Conservation (phyloP, 2,113 vertebrate genomes). For the Cololabis saira region DNA sequence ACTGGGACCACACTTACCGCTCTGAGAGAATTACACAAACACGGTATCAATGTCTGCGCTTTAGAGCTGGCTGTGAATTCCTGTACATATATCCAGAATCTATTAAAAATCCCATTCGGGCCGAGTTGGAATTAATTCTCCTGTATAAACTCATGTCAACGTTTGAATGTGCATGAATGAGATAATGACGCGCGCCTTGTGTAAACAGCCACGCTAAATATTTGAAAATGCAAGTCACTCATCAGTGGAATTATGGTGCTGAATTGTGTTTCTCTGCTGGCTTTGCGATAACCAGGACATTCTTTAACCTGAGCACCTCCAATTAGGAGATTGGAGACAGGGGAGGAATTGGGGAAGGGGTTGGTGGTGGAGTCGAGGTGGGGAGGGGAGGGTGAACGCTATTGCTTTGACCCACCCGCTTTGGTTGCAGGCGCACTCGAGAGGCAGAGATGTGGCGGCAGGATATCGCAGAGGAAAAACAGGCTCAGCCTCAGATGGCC, state of each 20-base stretch:
- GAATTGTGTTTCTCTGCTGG: conserved; percentile 74
- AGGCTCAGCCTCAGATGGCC: conserved; percentile 72
- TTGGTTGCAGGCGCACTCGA: conserved; percentile 68
- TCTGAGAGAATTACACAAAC: conserved; percentile 52
- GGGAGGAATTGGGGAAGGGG: not conserved
- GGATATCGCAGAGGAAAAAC: conserved; percentile 78
- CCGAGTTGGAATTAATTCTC: conserved; percentile 57
- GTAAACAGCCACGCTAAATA: conserved; percentile 65
- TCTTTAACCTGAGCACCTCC: conserved; percentile 81
- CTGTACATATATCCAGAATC: conserved; percentile 52
- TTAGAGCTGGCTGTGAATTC: conserved; percentile 44
- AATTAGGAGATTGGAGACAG: conserved; percentile 72
- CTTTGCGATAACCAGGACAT: conserved; percentile 78
- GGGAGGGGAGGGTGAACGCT: conserved; percentile 15
- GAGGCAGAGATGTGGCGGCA: conserved; percentile 77
- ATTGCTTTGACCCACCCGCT: conserved; percentile 75
- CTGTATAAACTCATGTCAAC: conserved; percentile 44
- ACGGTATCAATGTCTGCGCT: conserved; percentile 49
- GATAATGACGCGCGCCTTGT: conserved; percentile 63
- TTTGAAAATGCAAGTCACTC: conserved; percentile 76
- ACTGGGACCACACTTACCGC: conserved; percentile 69
- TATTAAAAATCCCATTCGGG: conserved; percentile 62
- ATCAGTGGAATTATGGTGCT: conserved; percentile 56
- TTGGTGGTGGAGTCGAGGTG: not conserved
- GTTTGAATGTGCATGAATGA: conserved; percentile 69